Base-by-base conservation (phyloP, 2,888 invertebrate genomes). In the Chesias legatella region DNA sequence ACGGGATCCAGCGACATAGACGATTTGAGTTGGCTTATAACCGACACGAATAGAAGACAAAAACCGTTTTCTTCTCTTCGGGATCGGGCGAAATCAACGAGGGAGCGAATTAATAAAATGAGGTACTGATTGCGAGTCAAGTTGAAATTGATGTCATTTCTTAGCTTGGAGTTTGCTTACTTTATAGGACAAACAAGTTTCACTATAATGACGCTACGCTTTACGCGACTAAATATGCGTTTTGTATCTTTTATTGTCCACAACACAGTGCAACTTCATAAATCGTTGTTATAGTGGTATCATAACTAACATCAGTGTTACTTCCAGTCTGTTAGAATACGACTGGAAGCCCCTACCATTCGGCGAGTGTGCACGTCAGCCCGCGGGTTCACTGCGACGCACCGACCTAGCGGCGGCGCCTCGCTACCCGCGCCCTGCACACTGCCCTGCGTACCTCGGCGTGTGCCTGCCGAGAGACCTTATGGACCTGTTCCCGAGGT, bases 391-490 rank as follows among this genome's bases (percentile, higher is more conserved):
- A 49, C 36, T 23, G 53, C 44, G 32, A 9, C 54, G 11, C 46
- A 31, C 33, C 30, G 35, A 17, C 30, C 31, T 17, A 40, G 39
- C 40, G 32, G 55, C 37, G 48, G 48, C 53, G 34, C 54, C 46
- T 1, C 54, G 35, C 46, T 32, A 21, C 10, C 36, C 43, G 17
- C 53, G 38, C 53, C 51, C 33, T 46, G 33, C 57, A 31, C 54
- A 45, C 43, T 44, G 64, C 26, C 57, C 67, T 51, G 51, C 90
- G 51, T 94, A 93, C 67, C 91, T 94, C 85, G 95, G 95, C 10
- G 91, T 95, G 42, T 91, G 93, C 65, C 83, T 95, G 54, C 95
- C 95, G 5, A 83, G 90, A 38, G 91, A 90, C 62, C 84, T 95
- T 24, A 79, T 84, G 45, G 91, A 92, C 63, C 86, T 95, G 42